Conservation (phyloP, 2,113 vertebrate genomes). For the Notechis scutatus region DNA sequence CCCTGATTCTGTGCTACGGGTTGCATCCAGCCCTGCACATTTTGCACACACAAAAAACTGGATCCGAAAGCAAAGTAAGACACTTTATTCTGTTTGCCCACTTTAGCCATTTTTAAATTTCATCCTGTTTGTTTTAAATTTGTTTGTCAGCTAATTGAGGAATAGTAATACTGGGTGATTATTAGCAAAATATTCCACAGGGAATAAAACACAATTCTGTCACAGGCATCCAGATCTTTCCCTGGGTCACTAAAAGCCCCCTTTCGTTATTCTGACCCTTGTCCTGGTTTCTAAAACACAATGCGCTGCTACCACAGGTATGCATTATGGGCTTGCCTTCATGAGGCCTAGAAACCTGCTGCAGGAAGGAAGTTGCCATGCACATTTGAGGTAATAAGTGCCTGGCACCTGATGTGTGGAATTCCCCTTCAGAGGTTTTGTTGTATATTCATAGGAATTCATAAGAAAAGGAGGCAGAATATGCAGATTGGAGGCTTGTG, state of each 20-base stretch:
- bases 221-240: too few relatives aligned
- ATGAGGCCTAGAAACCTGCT: background rate
- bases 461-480: background rate
- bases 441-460: background rate
- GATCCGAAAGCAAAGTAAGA: background rate
- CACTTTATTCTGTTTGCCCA: background rate
- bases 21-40: background rate
- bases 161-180: background rate
- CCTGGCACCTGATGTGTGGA: background rate
- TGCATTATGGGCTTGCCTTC: background rate
- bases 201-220: background rate
- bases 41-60: background rate
- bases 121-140: background rate
- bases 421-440: background rate
- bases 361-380: background rate
- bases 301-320: background rate
- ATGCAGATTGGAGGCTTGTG: background rate
- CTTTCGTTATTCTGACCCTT: too few relatives aligned
- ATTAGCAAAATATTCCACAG: background rate
- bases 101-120: background rate
- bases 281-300: background rate
- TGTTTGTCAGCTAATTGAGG: background rate
- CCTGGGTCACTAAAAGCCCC: background rate
- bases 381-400: too few relatives aligned
- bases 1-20: background rate